These are phyloP conservation scores for Papilio dardanus DNA, from an alignment of 1,140 invertebrate genomes.

Conservation along the genomic window DNA sequence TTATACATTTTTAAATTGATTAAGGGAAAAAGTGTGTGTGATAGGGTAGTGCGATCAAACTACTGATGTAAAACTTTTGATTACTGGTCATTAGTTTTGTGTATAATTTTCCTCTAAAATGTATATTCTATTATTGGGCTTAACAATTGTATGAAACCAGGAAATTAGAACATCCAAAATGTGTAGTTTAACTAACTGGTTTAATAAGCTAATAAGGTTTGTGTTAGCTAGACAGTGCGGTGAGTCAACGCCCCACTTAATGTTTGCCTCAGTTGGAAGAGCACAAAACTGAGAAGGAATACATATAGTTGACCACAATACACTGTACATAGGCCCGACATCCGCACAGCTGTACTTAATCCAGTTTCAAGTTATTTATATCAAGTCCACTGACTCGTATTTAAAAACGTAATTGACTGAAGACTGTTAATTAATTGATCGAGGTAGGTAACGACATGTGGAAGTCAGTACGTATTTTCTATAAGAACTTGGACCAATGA, in stretches of 20 bases:
- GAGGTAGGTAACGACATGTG: neutral
- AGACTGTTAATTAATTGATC: constrained; percentile 4
- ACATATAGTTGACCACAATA: constrained; percentile 18
- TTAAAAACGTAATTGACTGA: constrained; percentile 10
- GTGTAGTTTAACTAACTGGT: neutral
- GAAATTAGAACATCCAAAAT: neutral
- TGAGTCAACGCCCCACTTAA: constrained; percentile 26
- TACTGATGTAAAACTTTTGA: neutral
- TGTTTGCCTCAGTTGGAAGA: constrained; percentile 18
- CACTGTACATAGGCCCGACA: neutral
- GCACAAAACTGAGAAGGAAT: constrained; percentile 22
- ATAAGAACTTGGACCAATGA: neutral
- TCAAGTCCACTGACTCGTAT: neutral
- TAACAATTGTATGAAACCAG: neutral
- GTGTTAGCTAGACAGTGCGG: neutral
- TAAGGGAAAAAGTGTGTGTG: neutral
- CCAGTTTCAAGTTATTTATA: constrained; percentile 16
- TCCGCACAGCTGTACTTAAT: constrained; percentile 27
- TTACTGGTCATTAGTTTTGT: neutral
- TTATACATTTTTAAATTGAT: no score
- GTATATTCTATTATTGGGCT: neutral
- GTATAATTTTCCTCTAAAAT: neutral
- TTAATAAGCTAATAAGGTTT: neutral
- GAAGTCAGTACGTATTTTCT: neutral
- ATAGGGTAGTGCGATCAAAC: neutral